Base-by-base conservation (phyloP, 2,113 vertebrate species). In the Gymnogyps californianus region DNA sequence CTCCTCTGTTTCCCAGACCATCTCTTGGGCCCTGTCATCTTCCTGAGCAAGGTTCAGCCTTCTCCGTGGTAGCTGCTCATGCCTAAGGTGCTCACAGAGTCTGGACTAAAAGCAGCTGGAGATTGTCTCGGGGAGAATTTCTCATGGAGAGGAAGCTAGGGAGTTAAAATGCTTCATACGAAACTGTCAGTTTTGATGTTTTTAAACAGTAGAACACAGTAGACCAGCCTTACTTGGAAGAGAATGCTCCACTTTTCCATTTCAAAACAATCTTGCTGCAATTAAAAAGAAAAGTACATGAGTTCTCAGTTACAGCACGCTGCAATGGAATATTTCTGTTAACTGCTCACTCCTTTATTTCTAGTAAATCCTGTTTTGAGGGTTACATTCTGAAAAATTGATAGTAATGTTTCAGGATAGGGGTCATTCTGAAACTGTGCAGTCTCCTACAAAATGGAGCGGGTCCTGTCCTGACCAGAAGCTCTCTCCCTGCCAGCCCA, bases 11-110 rank as follows among this genome's bases (percentile, higher is more conserved):
- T 90, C 40, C 49, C n/a, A 82, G 38, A 38, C 52, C 74, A 71
- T 76, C 52, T 81, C 77, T 57, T 72, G 87, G 47, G 76, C 47
- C 22, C 38, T 2, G 1, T 38, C 10, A 1, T 52, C 72, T 95
- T 71, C 90, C 83, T 71, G 57, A 71, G 80, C 64, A 87, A 89
- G 54, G 44, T 79, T 66, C 47, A 71, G 57, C 57, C 64, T 90
- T 67, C 52, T 52, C 32, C 0, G 0, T 25, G 72, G 40, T 87
- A 78, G 47, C 17, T 75, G 42, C 64, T 87, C 0, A 0, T 74
- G 51, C 79, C n/a, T 34, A 25, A 78, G 42, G 29, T 75, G 61
- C 40, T 87, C 54, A 16, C 15, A 51, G 75, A 61, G 19, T 36
- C 79, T 52, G 85, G 55, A 44, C 22, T 76, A 36, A 40, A 81